These are phyloP conservation scores for Pomatorhinus ruficollis DNA, from an alignment of 2,113 vertebrate genomes.

Conservation along the genomic window DNA sequence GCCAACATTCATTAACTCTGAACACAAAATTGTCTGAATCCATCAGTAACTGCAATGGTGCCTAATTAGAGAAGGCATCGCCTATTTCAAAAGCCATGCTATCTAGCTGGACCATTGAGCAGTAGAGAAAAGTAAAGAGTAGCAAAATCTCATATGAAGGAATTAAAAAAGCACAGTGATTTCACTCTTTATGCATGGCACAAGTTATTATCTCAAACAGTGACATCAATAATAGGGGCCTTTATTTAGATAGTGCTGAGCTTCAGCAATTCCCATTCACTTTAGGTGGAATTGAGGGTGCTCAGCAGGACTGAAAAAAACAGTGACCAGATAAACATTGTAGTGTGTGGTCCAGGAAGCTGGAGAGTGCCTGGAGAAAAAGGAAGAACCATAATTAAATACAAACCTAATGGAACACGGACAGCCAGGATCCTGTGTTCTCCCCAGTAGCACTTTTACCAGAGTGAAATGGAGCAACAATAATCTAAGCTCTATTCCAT, in stretches of 20 bases:
- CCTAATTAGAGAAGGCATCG: constrained; percentile 48
- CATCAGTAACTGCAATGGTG: constrained; percentile 59
- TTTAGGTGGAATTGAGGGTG: constrained; percentile 60
- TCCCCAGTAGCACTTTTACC: constrained; percentile 28
- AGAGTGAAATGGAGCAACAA: constrained; percentile 31
- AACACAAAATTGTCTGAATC: constrained; percentile 64
- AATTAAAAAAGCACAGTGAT: constrained; percentile 57
- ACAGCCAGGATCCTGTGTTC: not conserved
- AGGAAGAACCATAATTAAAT: constrained; percentile 61
- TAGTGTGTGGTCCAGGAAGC: constrained; percentile 67
- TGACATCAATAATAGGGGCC: constrained; percentile 52
- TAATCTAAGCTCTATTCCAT: not conserved
- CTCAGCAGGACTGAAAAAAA: constrained; percentile 59
- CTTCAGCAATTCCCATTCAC: constrained; percentile 67
- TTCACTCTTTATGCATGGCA: constrained; percentile 57
- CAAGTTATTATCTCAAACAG: constrained; percentile 62
- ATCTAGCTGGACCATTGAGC: constrained; percentile 60
- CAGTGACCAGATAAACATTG: constrained; percentile 48
- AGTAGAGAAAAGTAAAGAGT: constrained; percentile 42
- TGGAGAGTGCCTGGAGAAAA: constrained; percentile 50
- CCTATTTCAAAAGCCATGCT: constrained; percentile 60
- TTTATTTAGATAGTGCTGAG: constrained; percentile 68
- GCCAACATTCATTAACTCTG: constrained; percentile 67
- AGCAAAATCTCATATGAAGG: constrained; percentile 46
- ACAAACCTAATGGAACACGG: constrained; percentile 45